phyloP scores from a whole-genome alignment of 1,140 invertebrate species.

The Leptonema lineaticorne region DNA sequence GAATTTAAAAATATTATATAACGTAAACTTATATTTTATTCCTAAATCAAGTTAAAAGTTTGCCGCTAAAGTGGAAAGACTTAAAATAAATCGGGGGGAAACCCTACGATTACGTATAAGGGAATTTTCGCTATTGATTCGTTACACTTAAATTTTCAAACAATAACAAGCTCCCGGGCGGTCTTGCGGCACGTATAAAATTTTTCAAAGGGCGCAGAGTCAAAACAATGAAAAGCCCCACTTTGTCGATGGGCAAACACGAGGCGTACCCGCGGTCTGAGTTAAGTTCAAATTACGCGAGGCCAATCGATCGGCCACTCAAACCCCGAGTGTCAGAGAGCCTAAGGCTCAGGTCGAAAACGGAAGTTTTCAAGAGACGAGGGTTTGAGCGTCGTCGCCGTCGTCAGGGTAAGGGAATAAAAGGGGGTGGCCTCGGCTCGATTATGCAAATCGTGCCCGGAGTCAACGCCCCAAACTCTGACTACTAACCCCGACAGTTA shows the following conservation, averaged over 20 bases:
- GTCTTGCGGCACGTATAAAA: too few relatives aligned
- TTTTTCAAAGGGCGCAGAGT: too few relatives aligned
- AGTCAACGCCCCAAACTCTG: neutral
- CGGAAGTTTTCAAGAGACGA: neutral
- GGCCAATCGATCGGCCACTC: conserved; percentile 7
- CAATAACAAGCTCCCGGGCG: too few relatives aligned
- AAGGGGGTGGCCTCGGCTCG: neutral
- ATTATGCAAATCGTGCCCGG: conserved; percentile 1
- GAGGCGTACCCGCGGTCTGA: neutral
- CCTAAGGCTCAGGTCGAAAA: neutral
- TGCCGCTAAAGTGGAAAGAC: too few relatives aligned
- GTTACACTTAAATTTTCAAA: too few relatives aligned
- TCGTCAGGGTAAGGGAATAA: neutral
- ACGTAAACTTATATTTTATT: too few relatives aligned
- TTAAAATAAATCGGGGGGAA: too few relatives aligned
- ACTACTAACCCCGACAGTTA: neutral
- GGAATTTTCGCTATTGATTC: too few relatives aligned
- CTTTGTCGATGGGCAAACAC: conserved; percentile 8
- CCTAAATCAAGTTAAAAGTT: too few relatives aligned
- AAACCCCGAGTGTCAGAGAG: neutral
- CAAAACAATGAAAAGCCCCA: too few relatives aligned
- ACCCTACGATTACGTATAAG: too few relatives aligned
- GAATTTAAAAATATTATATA: too few relatives aligned
- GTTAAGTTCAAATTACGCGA: conserved; percentile 18
- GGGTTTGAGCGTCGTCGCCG: neutral